Base-by-base conservation (phyloP, 2,888 invertebrate genomes). In the Notocelia uddmanniana region DNA sequence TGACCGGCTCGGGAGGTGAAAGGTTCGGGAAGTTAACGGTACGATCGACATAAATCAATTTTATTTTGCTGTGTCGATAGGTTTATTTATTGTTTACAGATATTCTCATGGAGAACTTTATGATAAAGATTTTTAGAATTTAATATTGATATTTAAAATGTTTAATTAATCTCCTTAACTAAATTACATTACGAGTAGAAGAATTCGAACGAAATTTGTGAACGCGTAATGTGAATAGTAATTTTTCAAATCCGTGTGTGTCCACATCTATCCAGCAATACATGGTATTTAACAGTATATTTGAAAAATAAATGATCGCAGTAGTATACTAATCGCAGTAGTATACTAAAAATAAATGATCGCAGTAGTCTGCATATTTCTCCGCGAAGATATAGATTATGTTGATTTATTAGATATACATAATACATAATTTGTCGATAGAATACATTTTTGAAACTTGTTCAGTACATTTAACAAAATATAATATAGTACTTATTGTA, bases 1-100 rank as follows among this genome's bases (percentile, higher is more conserved):
- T 31, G 50, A 52, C 54, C 52, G 52, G n/a, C 37, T 64, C 18
- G 45, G 6, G 1, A 62, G 62, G 55, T 45, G 37, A 62, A 58
- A 13, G 50, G 31, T 58, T 58, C 37, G 37, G 31, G 18, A 21
- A 54, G 54, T 41, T 68, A 54, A 62, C 18, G 55, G 45, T 18
- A 48, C 54, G n/a, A 21, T 60, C 37, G 37, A 45, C 19, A 54
- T 18, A 45, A 19, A 26, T 41, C 54, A 5, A 37, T 2, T 19
- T 54, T 54, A 15, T 54, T 15, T 52, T 23, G 52, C 6, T 54
- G 3, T 64, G 21, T 19, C 15, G 10, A 23, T 63, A 3, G 2
- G 6, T 48, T 50, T 50, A 3, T 21, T 41, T 23, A 19, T 50
- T 50, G 8, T 50, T 19, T 45, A n/a, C n/a, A 45, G 13, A 3